A percentile compares a stretch with the other conserved stretches of the same genome.
Evolutionary conservation across 2,113 vertebrate genomes (phyloP).

Genomic region (Ranitomeya imitator): DNA sequence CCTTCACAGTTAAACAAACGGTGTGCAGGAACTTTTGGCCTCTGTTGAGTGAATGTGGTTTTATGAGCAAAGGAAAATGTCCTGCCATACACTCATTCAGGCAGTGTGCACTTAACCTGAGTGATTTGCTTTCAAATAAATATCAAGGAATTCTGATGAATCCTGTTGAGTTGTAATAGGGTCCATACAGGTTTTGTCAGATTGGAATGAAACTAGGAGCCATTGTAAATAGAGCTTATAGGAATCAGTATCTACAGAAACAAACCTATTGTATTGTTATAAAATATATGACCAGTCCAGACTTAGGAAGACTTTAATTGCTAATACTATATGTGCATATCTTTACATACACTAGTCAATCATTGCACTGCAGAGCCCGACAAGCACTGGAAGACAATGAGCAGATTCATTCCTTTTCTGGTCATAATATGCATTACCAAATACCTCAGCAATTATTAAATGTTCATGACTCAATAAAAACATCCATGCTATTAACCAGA

Average conservation of each 20-base stretch:
- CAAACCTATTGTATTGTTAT: neutral
- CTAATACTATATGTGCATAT: conserved; percentile 10
- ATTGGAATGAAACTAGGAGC: neutral
- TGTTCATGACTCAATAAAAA: conserved; percentile 38
- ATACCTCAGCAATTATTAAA: conserved; percentile 37
- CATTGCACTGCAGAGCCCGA: neutral
- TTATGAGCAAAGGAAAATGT: no score
- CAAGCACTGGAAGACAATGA: conserved; percentile 18
- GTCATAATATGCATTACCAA: conserved; percentile 26
- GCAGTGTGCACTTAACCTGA: no score
- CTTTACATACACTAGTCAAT: conserved; percentile 25
- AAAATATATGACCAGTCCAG: neutral
- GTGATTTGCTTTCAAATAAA: neutral
- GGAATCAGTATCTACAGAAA: neutral
- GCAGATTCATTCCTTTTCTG: conserved; percentile 39
- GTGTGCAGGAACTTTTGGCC: no score
- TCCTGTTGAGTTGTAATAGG: neutral
- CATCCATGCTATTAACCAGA: conserved; percentile 37
- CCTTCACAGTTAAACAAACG: no score
- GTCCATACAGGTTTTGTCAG: neutral
- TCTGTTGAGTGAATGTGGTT: no score
- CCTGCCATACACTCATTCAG: no score
- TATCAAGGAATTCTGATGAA: neutral
- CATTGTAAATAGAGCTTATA: neutral
- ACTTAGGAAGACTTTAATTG: conserved; percentile 6